These are phyloP conservation scores for Nomada goodeniana DNA, from an alignment of 2,888 invertebrate species.

Conservation along the genomic window DNA sequence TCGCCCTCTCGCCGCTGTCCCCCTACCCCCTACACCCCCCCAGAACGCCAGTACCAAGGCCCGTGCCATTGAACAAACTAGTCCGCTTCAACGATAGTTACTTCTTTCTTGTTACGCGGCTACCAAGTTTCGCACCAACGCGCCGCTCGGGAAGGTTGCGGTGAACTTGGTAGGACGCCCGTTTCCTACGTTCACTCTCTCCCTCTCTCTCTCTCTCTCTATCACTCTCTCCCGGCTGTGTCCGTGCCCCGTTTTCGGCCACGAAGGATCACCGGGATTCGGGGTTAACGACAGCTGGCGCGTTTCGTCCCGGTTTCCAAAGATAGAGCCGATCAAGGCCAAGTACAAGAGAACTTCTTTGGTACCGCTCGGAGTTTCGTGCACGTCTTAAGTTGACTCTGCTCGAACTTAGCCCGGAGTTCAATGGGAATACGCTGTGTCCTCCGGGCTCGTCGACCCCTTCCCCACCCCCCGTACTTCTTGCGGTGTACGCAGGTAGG, in stretches of 20 bases:
- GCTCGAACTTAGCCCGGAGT: conserved; percentile 39
- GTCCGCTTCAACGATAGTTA: conserved; percentile 82
- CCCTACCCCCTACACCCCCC: conserved; percentile 44
- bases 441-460: background rate
- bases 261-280: conserved; percentile 68
- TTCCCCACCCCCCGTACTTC: background rate
- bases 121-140: conserved; percentile 80
- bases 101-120: conserved; percentile 83
- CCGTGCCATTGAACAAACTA: conserved; percentile 83
- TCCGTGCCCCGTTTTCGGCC: conserved; percentile 62
- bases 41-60: conserved; percentile 29
- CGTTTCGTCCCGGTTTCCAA: conserved; percentile 64
- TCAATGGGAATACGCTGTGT: conserved; percentile 5
- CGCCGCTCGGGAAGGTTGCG: conserved; percentile 79
- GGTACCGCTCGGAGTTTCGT: conserved; percentile 40
- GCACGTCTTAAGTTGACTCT: conserved; percentile 28
- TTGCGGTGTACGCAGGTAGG: background rate
- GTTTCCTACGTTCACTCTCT: conserved; percentile 59
- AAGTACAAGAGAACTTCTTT: conserved; percentile 62
- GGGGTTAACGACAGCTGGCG: conserved; percentile 70
- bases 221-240: conserved; percentile 43
- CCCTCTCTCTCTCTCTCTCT: conserved; percentile 54
- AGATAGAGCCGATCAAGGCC: conserved; percentile 65
- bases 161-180: conserved; percentile 77
- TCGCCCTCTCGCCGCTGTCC: conserved; percentile 19